Evolutionary conservation across 2,113 vertebrate genomes (phyloP), one percentile per base, ranked within the genome.

Genomic region (Misgurnus mizolepis): DNA sequence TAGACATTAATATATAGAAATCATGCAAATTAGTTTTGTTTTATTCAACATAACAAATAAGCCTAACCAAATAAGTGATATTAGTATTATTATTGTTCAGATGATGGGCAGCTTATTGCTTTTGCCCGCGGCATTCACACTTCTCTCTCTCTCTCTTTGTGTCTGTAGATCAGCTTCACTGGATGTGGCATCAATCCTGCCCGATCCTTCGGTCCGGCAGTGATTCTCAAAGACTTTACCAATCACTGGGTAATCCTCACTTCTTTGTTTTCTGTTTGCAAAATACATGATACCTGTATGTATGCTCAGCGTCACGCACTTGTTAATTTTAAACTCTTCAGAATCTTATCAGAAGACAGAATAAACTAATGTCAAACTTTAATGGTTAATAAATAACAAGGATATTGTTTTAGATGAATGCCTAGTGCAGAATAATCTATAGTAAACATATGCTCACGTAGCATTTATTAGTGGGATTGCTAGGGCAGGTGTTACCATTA

Each of bases 151-250:
- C 3, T 82, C 82, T 34, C 0, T 89, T 83, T 86, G 10, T 43
- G 4, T 60, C 17, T 67, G 12, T 86, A 99, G 98, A 99, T 99
- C 12, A 97, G 97, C 85, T 98, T 95, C 90, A 99, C 98, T 0
- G 98, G 98, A 50, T 99, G 98, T 5, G 93, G 98, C n/a, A 99
- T 99, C 80, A 99, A 99, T 81, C 98, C 98, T 0, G 98, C 98
- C 9, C 94, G 97, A 18, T 98, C 97, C 45, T 98, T 99, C 0
- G 98, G 97, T 11, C 95, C 98, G 0, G 95, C 98, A 0, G 86
- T 98, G 85, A 91, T 99, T 78, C 82, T 93, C 5, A 90, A 85
- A 22, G 53, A 95, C 76, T 99, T 98, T 79, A 84, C 82, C n/a
- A 58, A 99, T 75, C 98, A 99, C 89, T 99, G 98, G 98, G 98